A percentile compares a stretch with the other conserved stretches of the same genome.
Conservation (phyloP, 2,888 invertebrate genomes). For the Heliconius ethilla region DNA sequence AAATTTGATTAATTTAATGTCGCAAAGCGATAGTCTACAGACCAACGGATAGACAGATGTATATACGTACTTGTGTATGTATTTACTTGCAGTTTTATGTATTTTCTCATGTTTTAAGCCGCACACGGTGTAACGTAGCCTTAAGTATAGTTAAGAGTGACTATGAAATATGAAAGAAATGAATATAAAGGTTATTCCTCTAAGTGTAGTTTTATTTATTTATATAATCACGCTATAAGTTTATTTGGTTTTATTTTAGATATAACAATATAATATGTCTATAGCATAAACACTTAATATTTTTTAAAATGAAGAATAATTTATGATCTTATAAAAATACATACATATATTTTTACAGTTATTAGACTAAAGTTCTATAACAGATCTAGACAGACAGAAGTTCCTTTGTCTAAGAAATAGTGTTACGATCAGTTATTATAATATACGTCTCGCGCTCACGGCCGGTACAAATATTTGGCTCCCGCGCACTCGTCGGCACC, state of each 20-base stretch:
- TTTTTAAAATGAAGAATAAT: no score
- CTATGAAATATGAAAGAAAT: constrained; percentile 68
- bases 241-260: background rate
- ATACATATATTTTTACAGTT: no score
- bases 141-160: constrained; percentile 72
- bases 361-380: background rate
- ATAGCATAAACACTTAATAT: no score
- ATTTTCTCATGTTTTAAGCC: constrained; percentile 45
- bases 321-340: no score
- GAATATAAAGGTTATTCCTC: constrained; percentile 81
- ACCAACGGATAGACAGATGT: constrained; percentile 32
- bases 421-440: background rate
- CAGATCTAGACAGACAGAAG: background rate
- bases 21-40: constrained; percentile 40
- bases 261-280: no score
- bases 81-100: constrained; percentile 25
- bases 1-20: constrained; percentile 27
- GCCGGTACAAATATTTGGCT: constrained; percentile 33
- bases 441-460: constrained; percentile 22
- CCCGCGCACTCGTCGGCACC: constrained; percentile 32
- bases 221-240: background rate
- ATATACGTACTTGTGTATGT: constrained; percentile 32
- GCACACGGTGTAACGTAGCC: constrained; percentile 60
- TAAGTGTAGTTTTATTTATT: constrained; percentile 61
- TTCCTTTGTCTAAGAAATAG: background rate